Evolutionary conservation across 1,140 invertebrate species (phyloP).

Genomic region (Lordiphosa stackelbergi): DNA sequence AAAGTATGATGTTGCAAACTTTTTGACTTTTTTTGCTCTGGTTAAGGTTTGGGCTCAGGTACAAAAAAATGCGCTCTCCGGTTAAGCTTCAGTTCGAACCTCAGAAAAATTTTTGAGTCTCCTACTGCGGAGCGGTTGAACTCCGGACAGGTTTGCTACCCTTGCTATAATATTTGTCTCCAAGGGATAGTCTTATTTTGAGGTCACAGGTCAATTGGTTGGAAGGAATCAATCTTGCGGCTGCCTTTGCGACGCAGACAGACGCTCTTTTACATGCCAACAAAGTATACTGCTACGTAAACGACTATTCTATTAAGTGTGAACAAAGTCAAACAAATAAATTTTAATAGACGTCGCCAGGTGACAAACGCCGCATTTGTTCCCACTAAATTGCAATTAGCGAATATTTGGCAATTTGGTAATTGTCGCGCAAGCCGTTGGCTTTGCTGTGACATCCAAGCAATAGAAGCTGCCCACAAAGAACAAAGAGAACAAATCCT

Average conservation of each 20-base stretch:
- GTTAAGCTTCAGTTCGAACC: too few species aligned
- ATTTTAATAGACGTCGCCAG: slow-evolving; percentile 59
- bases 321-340: slow-evolving; percentile 57
- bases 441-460: not conserved
- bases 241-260: not conserved
- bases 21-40: too few species aligned
- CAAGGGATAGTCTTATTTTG: not conserved
- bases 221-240: not conserved
- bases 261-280: not conserved
- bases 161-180: too few species aligned
- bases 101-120: too few species aligned
- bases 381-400: slow-evolving; percentile 63
- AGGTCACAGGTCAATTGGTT: not conserved
- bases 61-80: too few species aligned
- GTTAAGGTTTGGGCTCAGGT: too few species aligned
- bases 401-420: slow-evolving; percentile 47
- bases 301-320: slow-evolving; percentile 21
- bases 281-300: slow-evolving; percentile 1
- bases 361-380: slow-evolving; percentile 55
- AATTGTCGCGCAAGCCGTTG: slow-evolving; percentile 22
- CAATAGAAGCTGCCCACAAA: not conserved
- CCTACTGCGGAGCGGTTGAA: too few species aligned
- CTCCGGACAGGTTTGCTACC: too few species aligned
- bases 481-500: slow-evolving; percentile 1
- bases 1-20: too few species aligned